These are phyloP conservation scores for Calliscelio sp. DNA, from an alignment of 2,888 invertebrate species.

Conservation along the genomic window DNA sequence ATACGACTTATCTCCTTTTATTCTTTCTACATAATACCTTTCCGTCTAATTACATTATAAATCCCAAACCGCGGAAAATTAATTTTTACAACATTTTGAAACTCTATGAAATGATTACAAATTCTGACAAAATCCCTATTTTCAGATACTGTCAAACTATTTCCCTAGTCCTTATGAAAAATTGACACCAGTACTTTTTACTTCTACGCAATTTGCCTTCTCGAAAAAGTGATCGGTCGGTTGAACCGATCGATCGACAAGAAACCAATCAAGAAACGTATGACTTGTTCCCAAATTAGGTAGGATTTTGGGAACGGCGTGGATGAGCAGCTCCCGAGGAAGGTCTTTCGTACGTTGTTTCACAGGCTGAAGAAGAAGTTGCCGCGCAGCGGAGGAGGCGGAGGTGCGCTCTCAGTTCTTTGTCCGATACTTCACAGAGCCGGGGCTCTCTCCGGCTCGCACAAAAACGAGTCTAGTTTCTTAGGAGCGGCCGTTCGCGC, in stretches of 20 bases:
- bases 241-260: constrained; percentile 18
- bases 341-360: constrained; percentile 42
- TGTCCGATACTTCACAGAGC: constrained; percentile 83
- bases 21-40: no score
- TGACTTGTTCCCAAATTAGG: constrained; percentile 65
- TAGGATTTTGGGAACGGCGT: constrained; percentile 44
- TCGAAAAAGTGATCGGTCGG: no score
- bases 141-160: no score
- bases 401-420: constrained; percentile 80
- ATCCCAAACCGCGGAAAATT: no score
- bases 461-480: constrained; percentile 86
- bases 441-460: constrained; percentile 78
- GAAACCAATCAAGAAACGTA: constrained; percentile 33
- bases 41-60: no score
- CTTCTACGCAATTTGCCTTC: no score
- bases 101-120: no score
- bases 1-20: no score
- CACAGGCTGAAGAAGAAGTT: constrained; percentile 59
- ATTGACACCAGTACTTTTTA: no score
- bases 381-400: constrained; percentile 70
- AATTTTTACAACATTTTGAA: no score
- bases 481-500: constrained; percentile 83
- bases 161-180: no score
- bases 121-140: no score
- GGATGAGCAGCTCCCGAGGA: constrained; percentile 40